Percentiles rank a stretch among this genome's conserved stretches.
These are phyloP conservation scores for Nemotelus pantherinus DNA, from an alignment of 2,888 invertebrate species.

Conservation along the genomic window DNA sequence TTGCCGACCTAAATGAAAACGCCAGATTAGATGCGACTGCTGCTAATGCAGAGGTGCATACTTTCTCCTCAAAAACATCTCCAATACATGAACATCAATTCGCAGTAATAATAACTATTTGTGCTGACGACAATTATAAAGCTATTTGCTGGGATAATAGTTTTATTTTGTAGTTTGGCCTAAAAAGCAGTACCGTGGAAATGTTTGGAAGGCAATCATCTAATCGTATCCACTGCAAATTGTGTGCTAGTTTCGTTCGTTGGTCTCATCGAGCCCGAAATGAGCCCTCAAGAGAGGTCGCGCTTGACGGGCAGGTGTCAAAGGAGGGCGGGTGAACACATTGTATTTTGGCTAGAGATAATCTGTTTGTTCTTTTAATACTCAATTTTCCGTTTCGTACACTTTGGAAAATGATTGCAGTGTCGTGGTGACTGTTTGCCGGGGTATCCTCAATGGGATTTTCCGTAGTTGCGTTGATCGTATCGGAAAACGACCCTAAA, in stretches of 20 bases:
- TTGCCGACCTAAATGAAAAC: background rate
- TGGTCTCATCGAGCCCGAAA: conserved; percentile 9
- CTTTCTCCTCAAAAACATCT: background rate
- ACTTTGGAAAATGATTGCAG: conserved; percentile 6
- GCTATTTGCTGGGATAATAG: conserved; percentile 40
- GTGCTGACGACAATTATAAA: conserved; percentile 36
- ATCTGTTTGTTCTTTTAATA: conserved; percentile 44
- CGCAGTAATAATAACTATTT: conserved; percentile 28
- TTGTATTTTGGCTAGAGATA: conserved; percentile 26
- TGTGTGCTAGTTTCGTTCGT: no score
- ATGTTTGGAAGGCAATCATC: no score
- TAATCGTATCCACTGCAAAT: no score
- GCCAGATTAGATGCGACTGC: conserved; percentile 1
- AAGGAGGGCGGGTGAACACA: conserved; percentile 21
- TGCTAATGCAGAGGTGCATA: conserved; percentile 1
- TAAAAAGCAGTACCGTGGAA: background rate
- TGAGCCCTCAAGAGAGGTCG: conserved; percentile 9
- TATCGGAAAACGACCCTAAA: conserved; percentile 31
- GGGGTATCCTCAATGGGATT: background rate
- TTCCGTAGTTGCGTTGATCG: conserved; percentile 15
- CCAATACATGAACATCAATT: conserved; percentile 3
- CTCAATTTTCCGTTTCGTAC: conserved; percentile 36
- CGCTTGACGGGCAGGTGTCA: conserved; percentile 31
- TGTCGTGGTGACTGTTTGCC: background rate
- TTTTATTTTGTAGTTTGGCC: conserved; percentile 5